A percentile compares a stretch with the other conserved stretches of the same genome.
Conservation (phyloP, 2,888 invertebrate genomes). For the Scelioninae gen. 1 region DNA sequence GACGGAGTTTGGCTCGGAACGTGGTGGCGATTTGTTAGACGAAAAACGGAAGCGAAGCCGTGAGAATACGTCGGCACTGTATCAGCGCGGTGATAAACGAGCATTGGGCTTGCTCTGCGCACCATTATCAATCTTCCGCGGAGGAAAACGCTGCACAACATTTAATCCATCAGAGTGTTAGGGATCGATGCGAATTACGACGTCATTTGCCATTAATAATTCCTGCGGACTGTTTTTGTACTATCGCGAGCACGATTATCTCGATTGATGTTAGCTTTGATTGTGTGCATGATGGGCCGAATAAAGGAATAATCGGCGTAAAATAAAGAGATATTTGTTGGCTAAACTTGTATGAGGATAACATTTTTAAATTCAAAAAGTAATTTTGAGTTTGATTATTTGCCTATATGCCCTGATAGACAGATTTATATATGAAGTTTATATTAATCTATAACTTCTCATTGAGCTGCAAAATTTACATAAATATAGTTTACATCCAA, state of each 20-base stretch:
- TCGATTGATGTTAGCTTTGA: not conserved
- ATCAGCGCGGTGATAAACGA: constrained; percentile 63
- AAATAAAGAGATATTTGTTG: constrained; percentile 8
- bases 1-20: constrained; percentile 18
- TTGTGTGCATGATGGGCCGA: not conserved
- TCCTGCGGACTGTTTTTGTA: not conserved
- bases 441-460: too few relatives aligned
- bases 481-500: too few relatives aligned
- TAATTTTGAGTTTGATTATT: too few relatives aligned
- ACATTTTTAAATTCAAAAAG: not conserved
- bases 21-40: constrained; percentile 68
- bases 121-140: constrained; percentile 49
- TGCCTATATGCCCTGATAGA: too few relatives aligned
- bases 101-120: constrained; percentile 19
- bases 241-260: constrained; percentile 15
- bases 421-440: too few relatives aligned
- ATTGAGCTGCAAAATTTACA: too few relatives aligned
- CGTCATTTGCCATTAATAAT: constrained; percentile 40
- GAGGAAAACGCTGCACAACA: constrained; percentile 28
- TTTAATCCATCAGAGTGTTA: constrained; percentile 12
- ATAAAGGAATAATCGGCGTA: not conserved
- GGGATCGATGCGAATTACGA: constrained; percentile 36
- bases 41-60: constrained; percentile 73
- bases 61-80: constrained; percentile 68
- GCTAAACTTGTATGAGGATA: not conserved